Conservation (phyloP, 2,113 vertebrate genomes). For the Ailuropoda melanoleuca region DNA sequence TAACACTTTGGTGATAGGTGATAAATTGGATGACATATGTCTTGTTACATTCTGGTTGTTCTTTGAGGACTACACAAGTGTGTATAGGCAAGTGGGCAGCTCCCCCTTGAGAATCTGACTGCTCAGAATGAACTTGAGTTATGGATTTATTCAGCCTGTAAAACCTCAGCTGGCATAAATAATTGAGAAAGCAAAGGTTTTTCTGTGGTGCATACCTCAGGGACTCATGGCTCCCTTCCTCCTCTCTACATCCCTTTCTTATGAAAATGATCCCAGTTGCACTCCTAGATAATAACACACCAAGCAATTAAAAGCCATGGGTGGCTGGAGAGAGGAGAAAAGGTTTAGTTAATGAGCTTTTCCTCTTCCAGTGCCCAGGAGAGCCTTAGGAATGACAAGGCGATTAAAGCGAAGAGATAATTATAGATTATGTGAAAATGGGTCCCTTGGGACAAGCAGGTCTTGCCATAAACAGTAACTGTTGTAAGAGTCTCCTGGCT, state of each 20-base stretch:
- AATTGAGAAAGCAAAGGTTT: constrained; percentile 92
- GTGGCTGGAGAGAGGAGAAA: constrained; percentile 94
- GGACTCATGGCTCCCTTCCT: constrained; percentile 83
- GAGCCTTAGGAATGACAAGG: constrained; percentile 87
- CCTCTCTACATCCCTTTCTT: constrained; percentile 86
- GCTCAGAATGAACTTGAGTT: constrained; percentile 89
- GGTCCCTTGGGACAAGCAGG: constrained; percentile 83
- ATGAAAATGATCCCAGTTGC: constrained; percentile 92
- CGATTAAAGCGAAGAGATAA: constrained; percentile 92
- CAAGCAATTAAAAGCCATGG: constrained; percentile 95
- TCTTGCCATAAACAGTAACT: constrained; percentile 85
- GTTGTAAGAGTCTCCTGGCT: constrained; percentile 77
- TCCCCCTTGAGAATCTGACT: constrained; percentile 78
- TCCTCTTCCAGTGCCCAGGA: constrained; percentile 88
- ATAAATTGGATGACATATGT: constrained; percentile 84
- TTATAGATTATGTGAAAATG: constrained; percentile 93
- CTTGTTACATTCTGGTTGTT: constrained; percentile 77
- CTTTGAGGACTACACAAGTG: constrained; percentile 72
- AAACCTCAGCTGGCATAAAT: constrained; percentile 92
- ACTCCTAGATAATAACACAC: constrained; percentile 93
- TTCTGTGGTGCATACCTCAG: constrained; percentile 85
- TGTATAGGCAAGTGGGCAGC: constrained; percentile 84
- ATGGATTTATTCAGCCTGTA: constrained; percentile 90
- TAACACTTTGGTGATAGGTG: constrained; percentile 65
- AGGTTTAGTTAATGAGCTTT: constrained; percentile 98